Base-by-base conservation (phyloP, 2,888 invertebrate genomes). In the Cynaeus angustus region DNA sequence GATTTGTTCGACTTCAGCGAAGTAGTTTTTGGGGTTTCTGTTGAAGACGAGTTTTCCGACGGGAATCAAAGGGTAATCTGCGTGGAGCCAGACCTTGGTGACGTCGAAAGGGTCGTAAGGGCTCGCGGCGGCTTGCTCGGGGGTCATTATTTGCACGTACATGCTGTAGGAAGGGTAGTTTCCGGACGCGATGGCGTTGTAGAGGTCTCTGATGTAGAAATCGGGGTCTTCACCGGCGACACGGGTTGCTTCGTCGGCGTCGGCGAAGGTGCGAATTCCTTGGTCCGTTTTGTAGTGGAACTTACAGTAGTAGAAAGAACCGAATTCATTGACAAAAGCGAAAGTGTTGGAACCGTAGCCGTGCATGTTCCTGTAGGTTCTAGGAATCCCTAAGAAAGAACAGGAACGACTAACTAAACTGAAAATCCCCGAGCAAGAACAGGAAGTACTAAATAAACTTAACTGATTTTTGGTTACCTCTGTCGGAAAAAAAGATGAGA, bases 301-400 rank as follows among this genome's bases (percentile, higher is more conserved):
- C 87, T 98, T 98, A 74, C 94, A 95, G 86, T 94, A 98, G 75
- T 92, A 88, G 4, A 91, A 87, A 9, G 80, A 74, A 3, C 92
- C 91, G 68, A 90, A 87, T 0, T 88, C 88, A 85, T 97, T 98
- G 1, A 97, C 89, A 73, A 97, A 86, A 81, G 96, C 96, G 84
- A 95, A 98, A 0, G 98, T 97, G 83, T 98, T 97, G 0, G 94
- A 95, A 0, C 97, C 97, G 82, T 96, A 98, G 26, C 98, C 98
- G 81, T 98, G 95, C 84, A 84, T 84, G 59, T 81, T 75, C 58
- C 84, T 68, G 67, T 92, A 93, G 14, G 97, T 97, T 83, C 96
- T 9, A 3, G 59, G 59, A 5, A 59, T 59, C 1, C 56, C 55
- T 55, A 10, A 7, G n/a, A 48, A 21, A 26, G 12, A 28, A 30